Conservation (phyloP, 2,888 invertebrate species). For the Cantharis nigra region DNA sequence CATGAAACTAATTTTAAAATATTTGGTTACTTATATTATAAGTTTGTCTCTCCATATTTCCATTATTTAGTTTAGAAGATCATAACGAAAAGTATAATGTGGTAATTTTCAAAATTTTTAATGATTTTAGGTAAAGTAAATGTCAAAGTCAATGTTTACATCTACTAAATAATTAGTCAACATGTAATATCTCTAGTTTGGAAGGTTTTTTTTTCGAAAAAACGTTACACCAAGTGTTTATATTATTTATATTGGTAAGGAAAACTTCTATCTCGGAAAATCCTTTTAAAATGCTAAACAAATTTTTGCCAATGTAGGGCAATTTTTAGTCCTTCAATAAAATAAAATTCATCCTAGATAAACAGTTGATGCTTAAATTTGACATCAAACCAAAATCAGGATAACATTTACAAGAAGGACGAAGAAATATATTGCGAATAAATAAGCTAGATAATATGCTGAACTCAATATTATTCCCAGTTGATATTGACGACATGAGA, state of each 20-base stretch:
- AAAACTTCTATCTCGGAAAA: too few species aligned
- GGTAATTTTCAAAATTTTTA: background rate
- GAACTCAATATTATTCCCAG: background rate
- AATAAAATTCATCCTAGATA: background rate
- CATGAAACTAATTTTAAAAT: background rate
- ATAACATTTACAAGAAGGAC: background rate
- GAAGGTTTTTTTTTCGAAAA: too few species aligned
- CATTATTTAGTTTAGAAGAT: background rate
- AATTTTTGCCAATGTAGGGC: background rate
- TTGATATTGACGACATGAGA: background rate
- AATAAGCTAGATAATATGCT: background rate
- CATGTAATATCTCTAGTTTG: too few species aligned
- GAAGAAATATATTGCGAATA: background rate
- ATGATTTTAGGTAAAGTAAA: too few species aligned
- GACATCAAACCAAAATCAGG: background rate
- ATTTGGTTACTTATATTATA: background rate
- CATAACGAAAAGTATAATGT: background rate
- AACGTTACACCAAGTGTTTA: too few species aligned
- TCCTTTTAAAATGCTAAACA: too few species aligned
- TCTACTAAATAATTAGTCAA: too few species aligned
- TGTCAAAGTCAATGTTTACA: too few species aligned
- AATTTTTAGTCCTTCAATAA: background rate
- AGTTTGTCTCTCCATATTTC: background rate
- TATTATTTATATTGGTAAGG: too few species aligned
- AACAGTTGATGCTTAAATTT: background rate